Evolutionary conservation across 2,797 vertebrate genomes (phyloP), one percentile per base, ranked within the genome.

Genomic region (Megaceryle alcyon): DNA sequence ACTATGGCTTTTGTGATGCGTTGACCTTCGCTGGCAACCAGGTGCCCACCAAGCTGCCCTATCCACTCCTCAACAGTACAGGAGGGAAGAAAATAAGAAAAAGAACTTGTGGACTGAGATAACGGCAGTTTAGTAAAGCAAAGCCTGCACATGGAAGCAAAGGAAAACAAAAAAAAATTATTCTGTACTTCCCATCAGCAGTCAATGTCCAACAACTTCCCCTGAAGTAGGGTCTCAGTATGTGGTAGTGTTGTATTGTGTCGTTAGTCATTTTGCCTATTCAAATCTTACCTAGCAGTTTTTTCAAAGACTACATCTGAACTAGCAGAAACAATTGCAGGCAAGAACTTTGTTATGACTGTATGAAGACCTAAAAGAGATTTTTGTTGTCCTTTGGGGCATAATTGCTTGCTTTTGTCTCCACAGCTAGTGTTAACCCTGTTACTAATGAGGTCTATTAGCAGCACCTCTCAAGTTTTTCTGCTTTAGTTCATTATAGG

Each of bases 181-280:
- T 44, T 37, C 13, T 82, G 17, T 54, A 22, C 8, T 23, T 48
- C 33, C 8, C 31, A 33, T 33, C 56, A 57, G 20, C 20, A 33
- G n/a, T 13, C 56, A 22, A 57, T 57, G 20, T 33, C 56, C 31
- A 33, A n/a, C n/a, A n/a, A 57, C 56, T 57, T 57, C n/a, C n/a
- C n/a, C 22, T 57, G n/a, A 63, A 71, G 20, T 2, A 41, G 33
- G 20, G 8, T 49, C 5, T 56, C 41, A 57, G 12, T 29, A 25
- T 2, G 0, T 1, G 0, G 0, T 4, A 35, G 15, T 2, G 0
- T 5, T 81, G 15, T 41, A 37, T 31, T 31, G 8, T 56, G 15
- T 4, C 25, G 1, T 44, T 87, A 44, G 29, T 49, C 31, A 72
- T 12, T 66, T 81, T 49, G 18, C 12, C 20, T 56, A 8, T 63